phyloP scores from a whole-genome alignment of 2,888 invertebrate genomes.

The Drosophila siamana region DNA sequence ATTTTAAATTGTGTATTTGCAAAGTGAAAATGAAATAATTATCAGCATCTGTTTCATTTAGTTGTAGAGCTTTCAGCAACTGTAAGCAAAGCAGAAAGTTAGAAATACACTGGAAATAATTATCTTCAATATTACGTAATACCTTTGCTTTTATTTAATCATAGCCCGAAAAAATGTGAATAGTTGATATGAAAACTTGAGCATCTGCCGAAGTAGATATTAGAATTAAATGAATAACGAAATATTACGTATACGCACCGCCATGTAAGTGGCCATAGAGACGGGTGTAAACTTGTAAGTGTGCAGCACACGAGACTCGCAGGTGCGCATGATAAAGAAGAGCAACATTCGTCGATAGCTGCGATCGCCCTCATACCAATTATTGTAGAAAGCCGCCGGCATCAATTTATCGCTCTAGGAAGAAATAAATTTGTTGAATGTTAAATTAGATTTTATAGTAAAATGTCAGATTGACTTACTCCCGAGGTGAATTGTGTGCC shows the following conservation, averaged over 20 bases:
- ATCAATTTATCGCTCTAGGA: slow-evolving; percentile 70
- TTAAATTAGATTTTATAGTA: neutral
- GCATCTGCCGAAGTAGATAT: slow-evolving; percentile 56
- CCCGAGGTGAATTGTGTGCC: slow-evolving; percentile 72
- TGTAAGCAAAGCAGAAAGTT: neutral
- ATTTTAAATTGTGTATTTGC: neutral
- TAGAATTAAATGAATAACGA: neutral
- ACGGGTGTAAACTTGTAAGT: slow-evolving; percentile 75
- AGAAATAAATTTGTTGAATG: neutral
- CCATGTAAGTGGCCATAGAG: slow-evolving; percentile 80
- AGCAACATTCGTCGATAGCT: slow-evolving; percentile 76
- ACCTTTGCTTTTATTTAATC: slow-evolving; percentile 18
- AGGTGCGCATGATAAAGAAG: slow-evolving; percentile 76
- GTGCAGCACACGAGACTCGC: slow-evolving; percentile 60
- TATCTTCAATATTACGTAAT: too few relatives aligned
- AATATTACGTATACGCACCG: slow-evolving; percentile 57
- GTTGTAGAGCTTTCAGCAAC: too few relatives aligned
- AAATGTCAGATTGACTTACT: slow-evolving; percentile 48
- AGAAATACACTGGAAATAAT: neutral
- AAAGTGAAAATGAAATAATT: too few relatives aligned
- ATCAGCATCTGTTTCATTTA: too few relatives aligned
- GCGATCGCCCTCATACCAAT: slow-evolving; percentile 82
- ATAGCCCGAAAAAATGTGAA: slow-evolving; percentile 73
- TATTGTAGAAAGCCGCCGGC: slow-evolving; percentile 78
- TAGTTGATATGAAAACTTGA: slow-evolving; percentile 75